Percentiles rank a stretch among this genome's conserved stretches.
phyloP scores from a whole-genome alignment of 2,888 invertebrate genomes.

The Pseudeuparius sepicola region DNA sequence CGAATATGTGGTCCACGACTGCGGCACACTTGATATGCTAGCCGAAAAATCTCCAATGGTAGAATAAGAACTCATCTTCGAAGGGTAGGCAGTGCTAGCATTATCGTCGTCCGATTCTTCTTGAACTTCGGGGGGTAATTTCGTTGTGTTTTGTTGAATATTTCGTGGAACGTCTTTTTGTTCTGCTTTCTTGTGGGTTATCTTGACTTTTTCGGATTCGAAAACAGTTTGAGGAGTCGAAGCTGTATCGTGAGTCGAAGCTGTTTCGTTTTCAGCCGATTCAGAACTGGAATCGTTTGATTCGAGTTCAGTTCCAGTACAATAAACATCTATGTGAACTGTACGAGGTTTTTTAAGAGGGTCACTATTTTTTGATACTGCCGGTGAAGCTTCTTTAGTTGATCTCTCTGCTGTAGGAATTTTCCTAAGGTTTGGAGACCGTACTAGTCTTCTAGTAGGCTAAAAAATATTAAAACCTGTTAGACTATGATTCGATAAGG shows the following conservation, averaged over 20 bases:
- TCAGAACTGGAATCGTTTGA: slow-evolving; percentile 29
- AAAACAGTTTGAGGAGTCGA: slow-evolving; percentile 55
- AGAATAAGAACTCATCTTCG: slow-evolving; percentile 48
- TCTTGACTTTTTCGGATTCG: slow-evolving; percentile 48
- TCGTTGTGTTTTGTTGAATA: slow-evolving; percentile 26
- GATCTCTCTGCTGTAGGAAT: slow-evolving; percentile 21
- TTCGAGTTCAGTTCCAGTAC: slow-evolving; percentile 52
- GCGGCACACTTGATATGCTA: slow-evolving; percentile 43
- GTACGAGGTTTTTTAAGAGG: slow-evolving; percentile 47
- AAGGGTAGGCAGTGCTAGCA: slow-evolving; percentile 52
- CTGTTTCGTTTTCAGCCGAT: slow-evolving; percentile 28
- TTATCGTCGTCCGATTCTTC: slow-evolving; percentile 37
- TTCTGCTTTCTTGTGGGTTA: slow-evolving; percentile 47
- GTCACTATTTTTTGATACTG: slow-evolving; percentile 31
- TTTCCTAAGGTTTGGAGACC: slow-evolving; percentile 25
- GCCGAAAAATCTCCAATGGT: slow-evolving; percentile 48
- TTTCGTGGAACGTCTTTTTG: slow-evolving; percentile 39
- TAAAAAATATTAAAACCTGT: slow-evolving; percentile 13
- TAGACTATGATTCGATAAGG: too few species aligned
- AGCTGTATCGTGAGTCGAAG: slow-evolving; percentile 35
- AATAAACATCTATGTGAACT: slow-evolving; percentile 66
- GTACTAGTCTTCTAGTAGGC: slow-evolving; percentile 12
- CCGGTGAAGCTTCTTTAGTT: slow-evolving; percentile 21
- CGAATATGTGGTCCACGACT: slow-evolving; percentile 41
- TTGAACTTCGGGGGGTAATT: slow-evolving; percentile 10